Conservation (phyloP, 2,888 invertebrate species). For the Drymonia ruficornis region DNA sequence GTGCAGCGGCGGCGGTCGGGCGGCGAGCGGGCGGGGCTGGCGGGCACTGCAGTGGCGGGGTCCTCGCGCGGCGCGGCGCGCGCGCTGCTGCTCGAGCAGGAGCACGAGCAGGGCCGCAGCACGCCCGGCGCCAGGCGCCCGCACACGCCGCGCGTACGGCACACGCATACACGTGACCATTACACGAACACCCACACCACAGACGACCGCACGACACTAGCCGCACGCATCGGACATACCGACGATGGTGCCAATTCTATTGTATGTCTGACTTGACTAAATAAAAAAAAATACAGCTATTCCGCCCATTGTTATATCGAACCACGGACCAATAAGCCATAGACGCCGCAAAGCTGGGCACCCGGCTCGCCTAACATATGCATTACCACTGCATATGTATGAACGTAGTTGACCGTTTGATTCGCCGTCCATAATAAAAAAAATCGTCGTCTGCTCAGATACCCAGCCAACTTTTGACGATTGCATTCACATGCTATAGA, state of each 20-base stretch:
- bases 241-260: neutral
- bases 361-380: no score
- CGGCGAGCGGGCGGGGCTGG: constrained; percentile 33
- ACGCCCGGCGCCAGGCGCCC: constrained; percentile 74
- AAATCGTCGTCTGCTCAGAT: no score
- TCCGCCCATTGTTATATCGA: no score
- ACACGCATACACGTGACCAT: constrained; percentile 16
- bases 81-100: constrained; percentile 78
- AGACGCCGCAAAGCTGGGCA: no score
- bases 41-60: constrained; percentile 36
- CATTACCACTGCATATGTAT: no score
- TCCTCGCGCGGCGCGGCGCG: constrained; percentile 55
- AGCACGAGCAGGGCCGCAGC: constrained; percentile 80
- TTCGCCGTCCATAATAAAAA: no score
- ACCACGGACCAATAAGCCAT: no score
- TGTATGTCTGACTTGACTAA: neutral
- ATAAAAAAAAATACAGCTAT: no score
- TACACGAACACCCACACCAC: neutral
- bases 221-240: neutral
- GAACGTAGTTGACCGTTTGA: no score
- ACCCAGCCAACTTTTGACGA: no score
- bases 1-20: constrained; percentile 46
- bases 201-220: neutral
- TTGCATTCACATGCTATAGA: no score
- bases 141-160: constrained; percentile 51